Base-by-base conservation (phyloP, 2,888 invertebrate genomes). In the Miltochrista miniata region DNA sequence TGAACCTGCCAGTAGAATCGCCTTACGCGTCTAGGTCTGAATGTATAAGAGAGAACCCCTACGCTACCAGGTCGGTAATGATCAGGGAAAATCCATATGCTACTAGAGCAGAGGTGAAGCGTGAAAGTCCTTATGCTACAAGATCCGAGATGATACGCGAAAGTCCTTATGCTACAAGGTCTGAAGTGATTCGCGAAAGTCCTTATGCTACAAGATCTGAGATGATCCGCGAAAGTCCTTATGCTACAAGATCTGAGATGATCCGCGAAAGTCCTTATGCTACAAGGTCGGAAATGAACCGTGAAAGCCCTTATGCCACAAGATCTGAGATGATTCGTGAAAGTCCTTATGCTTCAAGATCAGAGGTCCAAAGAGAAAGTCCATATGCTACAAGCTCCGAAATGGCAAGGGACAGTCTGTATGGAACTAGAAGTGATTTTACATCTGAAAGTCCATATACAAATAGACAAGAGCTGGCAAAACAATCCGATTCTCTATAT, bases 1-100 rank as follows among this genome's bases (percentile, higher is more conserved):
- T 88, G 35, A 78, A 84, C n/a, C 85, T 90, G 86, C 83, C 88
- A 7, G 63, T 86, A 58, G 90, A 90, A 50, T 79, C 87, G 35
- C 85, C 88, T 24, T 85, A 85, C 52, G 81, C 74, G 1, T 74
- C 81, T 4, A 76, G 76, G 56, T 66, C 79, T 54, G 85, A 86
- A 57, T 71, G 71, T 46, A 52, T 64, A 11, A 67, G 34, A 51
- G 47, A 76, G 47, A 61, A 45, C 34, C 70, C 68, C 9, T 75
- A 74, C 45, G 67, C 59, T 0, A 36, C 58, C 0, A 61, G 59
- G 0, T 47, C 40, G 11, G 72, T 63, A 46, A 56, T 50, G 54
- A 33, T 34, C 1, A 55, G 54, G n/a, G 74, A 72, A 45, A 72
- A 45, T 29, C 66, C 73, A 2, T 74, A 74, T 31, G 72, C 60